Evolutionary conservation across 2,888 invertebrate species (phyloP), one percentile per base, ranked within the genome.

Genomic region (Hipparchia semele): DNA sequence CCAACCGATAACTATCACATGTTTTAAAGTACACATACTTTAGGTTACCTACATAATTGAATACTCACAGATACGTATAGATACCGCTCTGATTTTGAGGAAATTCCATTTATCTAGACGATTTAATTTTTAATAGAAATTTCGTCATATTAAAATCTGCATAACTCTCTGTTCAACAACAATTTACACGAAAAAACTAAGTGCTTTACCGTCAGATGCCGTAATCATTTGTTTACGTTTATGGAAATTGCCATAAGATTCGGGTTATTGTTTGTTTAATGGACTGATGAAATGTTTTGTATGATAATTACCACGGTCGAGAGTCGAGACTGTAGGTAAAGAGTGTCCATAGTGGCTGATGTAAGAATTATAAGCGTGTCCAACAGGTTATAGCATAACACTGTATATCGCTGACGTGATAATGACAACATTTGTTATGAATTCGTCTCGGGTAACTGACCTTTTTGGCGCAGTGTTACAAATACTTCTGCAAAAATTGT

Each of bases 1-100:
- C 76, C 77, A 77, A 70, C 78, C 77, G 85, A 86, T 86, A 86
- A 84, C 66, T 39, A 69, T 73, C 70, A 71, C 59, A 62, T 62
- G 60, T 61, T 49, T 61, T 65, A 33, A 23, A 59, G 23, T 51
- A 66, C 53, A 66, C 49, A 60, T 51, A 13, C 60, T 39, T 33
- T 10, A 56, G 23, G 9, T n/a, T 54, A 54, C 56, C n/a, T 53
- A 69, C 68, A 9, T 33, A 59, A 33, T 33, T 59, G 33, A 33
- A 58, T 8, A 49, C 6, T 46, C 46, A 4, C 1, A 46, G 46
- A 6, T 46, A 6, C 4, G 6, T 46, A 46, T 56, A n/a, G 6
- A 13, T 53, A 23, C 7, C 23, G 12, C 23, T 8, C 23, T 33
- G 9, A 13, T 59, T 59, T 33, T 13, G 0, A 59, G 33, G 3